phyloP scores from a whole-genome alignment of 2,888 invertebrate species.

The Limnephilus auricula region DNA sequence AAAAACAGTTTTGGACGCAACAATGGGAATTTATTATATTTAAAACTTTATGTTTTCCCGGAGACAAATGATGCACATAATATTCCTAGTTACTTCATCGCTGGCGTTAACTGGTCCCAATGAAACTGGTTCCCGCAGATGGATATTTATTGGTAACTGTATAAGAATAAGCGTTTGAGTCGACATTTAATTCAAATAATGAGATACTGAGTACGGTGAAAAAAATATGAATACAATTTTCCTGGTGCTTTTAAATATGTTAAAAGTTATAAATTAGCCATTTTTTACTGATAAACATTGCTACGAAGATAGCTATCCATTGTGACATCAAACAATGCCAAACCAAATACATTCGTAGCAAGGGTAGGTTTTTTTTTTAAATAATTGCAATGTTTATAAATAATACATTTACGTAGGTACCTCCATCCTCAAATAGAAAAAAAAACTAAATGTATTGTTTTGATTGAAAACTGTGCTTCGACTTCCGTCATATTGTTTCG shows the following conservation, averaged over 20 bases:
- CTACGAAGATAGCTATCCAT: neutral
- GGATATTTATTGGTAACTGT: constrained; percentile 5
- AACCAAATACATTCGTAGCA: neutral
- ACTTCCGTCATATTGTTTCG: neutral
- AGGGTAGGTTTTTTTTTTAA: neutral
- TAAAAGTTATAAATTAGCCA: neutral
- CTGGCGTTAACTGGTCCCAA: constrained; percentile 2
- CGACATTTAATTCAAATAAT: neutral
- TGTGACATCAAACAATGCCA: neutral
- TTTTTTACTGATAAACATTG: neutral
- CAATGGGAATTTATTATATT: too few relatives aligned
- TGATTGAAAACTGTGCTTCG: neutral
- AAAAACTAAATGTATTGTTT: neutral
- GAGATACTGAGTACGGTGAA: neutral
- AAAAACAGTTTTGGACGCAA: too few relatives aligned
- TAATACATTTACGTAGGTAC: too few relatives aligned
- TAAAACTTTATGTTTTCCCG: neutral
- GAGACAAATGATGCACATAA: neutral
- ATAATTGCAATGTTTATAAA: neutral
- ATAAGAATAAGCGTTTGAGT: neutral
- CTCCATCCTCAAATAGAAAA: too few relatives aligned
- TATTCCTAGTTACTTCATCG: neutral
- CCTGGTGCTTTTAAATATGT: neutral
- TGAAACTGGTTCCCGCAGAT: constrained; percentile 6
- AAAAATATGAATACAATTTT: neutral